Evolutionary conservation across 2,888 invertebrate species (phyloP), one percentile per base, ranked within the genome.

Genomic region (Sarcophaga subvicina): DNA sequence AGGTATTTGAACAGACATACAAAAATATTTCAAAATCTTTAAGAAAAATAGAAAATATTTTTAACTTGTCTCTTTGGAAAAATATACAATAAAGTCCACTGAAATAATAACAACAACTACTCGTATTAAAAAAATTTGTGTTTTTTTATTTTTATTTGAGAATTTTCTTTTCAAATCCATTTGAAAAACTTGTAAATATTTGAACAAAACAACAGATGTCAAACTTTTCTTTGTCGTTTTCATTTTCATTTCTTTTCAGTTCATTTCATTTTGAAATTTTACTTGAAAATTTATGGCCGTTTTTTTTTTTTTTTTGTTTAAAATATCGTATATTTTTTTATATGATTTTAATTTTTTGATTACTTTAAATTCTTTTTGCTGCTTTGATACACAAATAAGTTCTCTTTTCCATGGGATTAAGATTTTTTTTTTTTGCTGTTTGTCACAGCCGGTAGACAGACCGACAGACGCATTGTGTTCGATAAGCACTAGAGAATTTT

Each of bases 161-260:
- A 54, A 54, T 66, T 75, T 75, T 62, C 70, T 75, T 64, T n/a
- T 14, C 60, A 78, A 64, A 72, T 25, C 72, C 83, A 76, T 72
- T 47, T 63, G 69, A 69, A 70, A 84, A 67, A 78, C 37, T 64
- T 81, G 37, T 79, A 79, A 79, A 83, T 77, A 83, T 78, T 83
- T 78, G 10, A 83, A 77, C 69, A 76, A 70, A 76, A 76, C 76
- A 82, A 79, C 87, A 87, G 84, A 87, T 87, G 87, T 87, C 87
- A 84, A 82, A 54, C 54, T 54, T 54, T 54, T 54, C 54, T 54
- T 54, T 54, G 14, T 54, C 37, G 54, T 54, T 54, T 54, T 54
- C 17, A 17, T 54, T 54, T 54, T 54, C 20, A 71, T 59, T 77
- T 72, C 37, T 67, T 85, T 60, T 70, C 27, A 62, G 2, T 63